Conservation (phyloP, 2,888 invertebrate genomes). For the Pterobdella sp. region DNA sequence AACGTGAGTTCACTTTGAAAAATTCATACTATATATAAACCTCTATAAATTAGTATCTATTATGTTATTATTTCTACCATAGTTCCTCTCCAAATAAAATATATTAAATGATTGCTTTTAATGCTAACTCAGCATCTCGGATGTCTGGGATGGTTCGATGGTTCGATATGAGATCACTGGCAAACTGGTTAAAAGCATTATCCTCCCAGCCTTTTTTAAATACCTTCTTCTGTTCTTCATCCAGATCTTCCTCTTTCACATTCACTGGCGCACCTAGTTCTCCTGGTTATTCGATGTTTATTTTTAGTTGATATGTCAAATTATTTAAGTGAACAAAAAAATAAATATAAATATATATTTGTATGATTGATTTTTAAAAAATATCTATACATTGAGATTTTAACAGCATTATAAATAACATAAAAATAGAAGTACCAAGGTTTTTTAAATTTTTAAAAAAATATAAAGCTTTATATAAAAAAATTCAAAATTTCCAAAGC, state of each 20-base stretch:
- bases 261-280: constrained; percentile 79
- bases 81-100: background rate
- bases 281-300: constrained; percentile 52
- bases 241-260: constrained; percentile 68
- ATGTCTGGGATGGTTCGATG: constrained; percentile 78
- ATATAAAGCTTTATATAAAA: background rate
- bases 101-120: background rate
- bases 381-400: too few relatives aligned
- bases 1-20: too few relatives aligned
- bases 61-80: background rate
- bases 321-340: background rate
- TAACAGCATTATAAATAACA: background rate
- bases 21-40: too few relatives aligned
- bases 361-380: too few relatives aligned
- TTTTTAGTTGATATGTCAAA: background rate
- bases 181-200: constrained; percentile 95
- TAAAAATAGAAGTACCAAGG: background rate
- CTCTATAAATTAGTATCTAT: too few relatives aligned
- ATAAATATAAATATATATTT: background rate
- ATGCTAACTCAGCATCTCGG: constrained; percentile 45
- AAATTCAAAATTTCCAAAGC: background rate
- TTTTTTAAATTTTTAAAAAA: background rate
- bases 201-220: constrained; percentile 88
- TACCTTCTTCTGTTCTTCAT: constrained; percentile 71
- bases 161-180: constrained; percentile 86